A percentile compares a stretch with the other conserved stretches of the same genome.
Conservation (phyloP, 2,113 vertebrate genomes). For the Chunga burmeisteri region DNA sequence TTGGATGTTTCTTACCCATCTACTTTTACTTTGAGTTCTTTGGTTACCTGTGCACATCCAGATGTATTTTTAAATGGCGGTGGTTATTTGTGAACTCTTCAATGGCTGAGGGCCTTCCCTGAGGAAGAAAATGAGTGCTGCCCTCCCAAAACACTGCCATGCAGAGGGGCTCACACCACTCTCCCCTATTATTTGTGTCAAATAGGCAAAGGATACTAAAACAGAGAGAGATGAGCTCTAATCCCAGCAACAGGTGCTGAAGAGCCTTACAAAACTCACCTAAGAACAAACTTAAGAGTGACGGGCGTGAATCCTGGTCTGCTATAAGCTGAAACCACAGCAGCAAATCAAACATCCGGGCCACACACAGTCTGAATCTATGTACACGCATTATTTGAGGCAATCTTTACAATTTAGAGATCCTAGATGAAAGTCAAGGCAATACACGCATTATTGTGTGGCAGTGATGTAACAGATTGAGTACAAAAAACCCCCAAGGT, state of each 20-base stretch:
- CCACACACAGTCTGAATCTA: neutral
- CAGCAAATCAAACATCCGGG: neutral
- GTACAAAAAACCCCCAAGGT: neutral
- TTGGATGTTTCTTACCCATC: neutral
- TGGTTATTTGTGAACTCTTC: neutral
- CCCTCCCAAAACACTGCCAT: neutral
- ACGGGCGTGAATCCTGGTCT: neutral
- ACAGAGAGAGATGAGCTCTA: neutral
- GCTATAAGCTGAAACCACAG: neutral
- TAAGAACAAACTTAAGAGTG: neutral
- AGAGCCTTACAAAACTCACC: neutral
- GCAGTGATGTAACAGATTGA: fast-evolving
- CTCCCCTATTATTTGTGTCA: neutral
- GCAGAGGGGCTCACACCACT: neutral
- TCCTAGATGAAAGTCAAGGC: neutral
- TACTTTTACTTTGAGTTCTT: neutral
- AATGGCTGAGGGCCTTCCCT: neutral
- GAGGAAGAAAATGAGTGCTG: neutral
- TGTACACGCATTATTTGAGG: fast-evolving
- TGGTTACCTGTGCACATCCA: neutral
- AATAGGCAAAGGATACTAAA: neutral
- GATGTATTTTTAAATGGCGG: neutral
- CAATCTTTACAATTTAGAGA: neutral
- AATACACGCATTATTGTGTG: fast-evolving
- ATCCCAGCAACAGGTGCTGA: fast-evolving